A percentile compares a stretch with the other conserved stretches of the same genome.
phyloP scores from a whole-genome alignment of 2,797 vertebrate genomes.

The Smutsia gigantea region DNA sequence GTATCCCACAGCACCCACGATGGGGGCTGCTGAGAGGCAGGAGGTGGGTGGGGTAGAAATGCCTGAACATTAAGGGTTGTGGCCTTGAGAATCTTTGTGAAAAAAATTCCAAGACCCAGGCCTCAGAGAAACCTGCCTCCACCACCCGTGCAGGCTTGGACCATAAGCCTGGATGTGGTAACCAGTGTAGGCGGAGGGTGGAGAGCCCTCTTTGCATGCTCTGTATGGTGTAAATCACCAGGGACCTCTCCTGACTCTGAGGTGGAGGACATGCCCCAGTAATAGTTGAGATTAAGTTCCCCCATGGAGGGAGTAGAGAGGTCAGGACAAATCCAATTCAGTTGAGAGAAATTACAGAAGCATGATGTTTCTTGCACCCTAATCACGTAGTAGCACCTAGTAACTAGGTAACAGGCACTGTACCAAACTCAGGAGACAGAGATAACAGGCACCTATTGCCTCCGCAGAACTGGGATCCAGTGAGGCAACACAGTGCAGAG shows the following conservation, averaged over 20 bases:
- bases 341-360: background rate
- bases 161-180: background rate
- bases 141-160: background rate
- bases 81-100: background rate
- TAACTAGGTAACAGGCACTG: background rate
- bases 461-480: background rate
- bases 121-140: background rate
- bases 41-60: background rate
- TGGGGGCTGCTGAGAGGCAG: background rate
- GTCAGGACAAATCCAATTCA: background rate
- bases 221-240: background rate
- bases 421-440: background rate
- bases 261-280: background rate
- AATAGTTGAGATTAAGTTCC: background rate
- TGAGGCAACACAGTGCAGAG: background rate
- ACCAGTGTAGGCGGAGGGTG: background rate
- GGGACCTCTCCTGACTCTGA: background rate
- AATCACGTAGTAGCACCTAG: background rate
- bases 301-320: background rate
- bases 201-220: background rate
- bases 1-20: background rate
- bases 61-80: background rate
- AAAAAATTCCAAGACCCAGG: background rate
- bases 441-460: background rate
- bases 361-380: background rate